Evolutionary conservation across 1,140 invertebrate genomes (phyloP).

Genomic region (Drosophila elegans): DNA sequence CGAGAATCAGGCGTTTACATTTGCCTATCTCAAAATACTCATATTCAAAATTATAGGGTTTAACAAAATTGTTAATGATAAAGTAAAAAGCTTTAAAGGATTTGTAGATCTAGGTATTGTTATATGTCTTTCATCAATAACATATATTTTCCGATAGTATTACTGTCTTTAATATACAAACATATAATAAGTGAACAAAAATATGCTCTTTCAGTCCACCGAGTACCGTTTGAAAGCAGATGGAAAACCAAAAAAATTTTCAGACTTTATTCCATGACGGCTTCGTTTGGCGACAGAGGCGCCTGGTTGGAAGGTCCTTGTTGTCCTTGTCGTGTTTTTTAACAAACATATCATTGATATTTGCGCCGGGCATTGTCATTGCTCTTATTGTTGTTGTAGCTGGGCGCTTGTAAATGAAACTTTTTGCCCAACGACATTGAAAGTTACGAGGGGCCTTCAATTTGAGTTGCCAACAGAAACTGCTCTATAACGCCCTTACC

Average conservation of each 20-base stretch:
- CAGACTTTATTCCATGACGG: slow-evolving; percentile 24
- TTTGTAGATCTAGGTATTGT: too few species aligned
- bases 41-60: too few species aligned
- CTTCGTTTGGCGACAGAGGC: slow-evolving; percentile 21
- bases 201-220: background rate
- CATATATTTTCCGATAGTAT: too few species aligned
- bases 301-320: slow-evolving; percentile 52
- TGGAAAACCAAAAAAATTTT: slow-evolving; percentile 29
- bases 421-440: slow-evolving; percentile 70
- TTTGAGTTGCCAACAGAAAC: slow-evolving; percentile 37
- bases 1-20: background rate
- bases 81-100: too few species aligned
- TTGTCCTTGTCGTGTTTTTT: slow-evolving; percentile 73
- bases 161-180: background rate
- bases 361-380: slow-evolving; percentile 66
- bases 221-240: slow-evolving; percentile 8
- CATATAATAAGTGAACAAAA: background rate
- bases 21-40: too few species aligned
- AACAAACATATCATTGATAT: slow-evolving; percentile 83
- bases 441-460: slow-evolving; percentile 66
- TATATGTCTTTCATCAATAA: too few species aligned
- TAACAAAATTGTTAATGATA: too few species aligned
- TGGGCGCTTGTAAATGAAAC: slow-evolving; percentile 71
- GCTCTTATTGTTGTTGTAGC: slow-evolving; percentile 30
- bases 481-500: background rate